phyloP scores from a whole-genome alignment of 2,888 invertebrate species.

The Plagodis pulveraria region DNA sequence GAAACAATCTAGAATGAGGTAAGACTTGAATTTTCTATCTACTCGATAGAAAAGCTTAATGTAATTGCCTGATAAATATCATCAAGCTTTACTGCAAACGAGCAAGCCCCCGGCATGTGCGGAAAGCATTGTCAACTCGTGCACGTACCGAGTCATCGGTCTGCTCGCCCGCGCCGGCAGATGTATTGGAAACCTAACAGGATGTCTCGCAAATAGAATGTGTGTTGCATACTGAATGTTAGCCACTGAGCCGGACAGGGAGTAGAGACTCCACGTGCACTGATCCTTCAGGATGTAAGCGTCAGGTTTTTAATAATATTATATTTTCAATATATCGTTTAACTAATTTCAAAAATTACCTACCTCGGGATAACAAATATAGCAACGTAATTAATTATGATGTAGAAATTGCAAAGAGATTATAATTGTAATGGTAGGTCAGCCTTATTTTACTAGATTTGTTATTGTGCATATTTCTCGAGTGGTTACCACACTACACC shows the following conservation, averaged over 20 bases:
- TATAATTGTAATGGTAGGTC: too few species aligned
- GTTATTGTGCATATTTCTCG: too few species aligned
- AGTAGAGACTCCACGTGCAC: constrained; percentile 14
- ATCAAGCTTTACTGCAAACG: constrained; percentile 34
- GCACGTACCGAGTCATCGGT: constrained; percentile 67
- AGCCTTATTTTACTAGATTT: too few species aligned
- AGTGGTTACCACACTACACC: too few species aligned
- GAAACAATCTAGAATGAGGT: too few species aligned
- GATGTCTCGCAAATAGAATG: constrained; percentile 80
- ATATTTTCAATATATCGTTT: too few species aligned
- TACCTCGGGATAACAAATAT: too few species aligned
- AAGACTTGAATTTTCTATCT: too few species aligned
- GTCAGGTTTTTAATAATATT: background rate
- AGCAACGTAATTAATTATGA: too few species aligned
- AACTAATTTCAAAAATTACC: too few species aligned
- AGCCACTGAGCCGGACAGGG: constrained; percentile 42
- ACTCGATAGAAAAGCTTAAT: constrained; percentile 10
- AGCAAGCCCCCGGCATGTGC: constrained; percentile 13
- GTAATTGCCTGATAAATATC: constrained; percentile 34
- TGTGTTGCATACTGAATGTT: constrained; percentile 65
- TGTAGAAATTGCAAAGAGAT: too few species aligned
- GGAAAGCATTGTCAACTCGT: constrained; percentile 53
- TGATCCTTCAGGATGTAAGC: background rate
- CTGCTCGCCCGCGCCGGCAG: constrained; percentile 63
- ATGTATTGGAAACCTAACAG: constrained; percentile 84